phyloP scores from a whole-genome alignment of 2,888 invertebrate species.

The Diadegma fenestrale region DNA sequence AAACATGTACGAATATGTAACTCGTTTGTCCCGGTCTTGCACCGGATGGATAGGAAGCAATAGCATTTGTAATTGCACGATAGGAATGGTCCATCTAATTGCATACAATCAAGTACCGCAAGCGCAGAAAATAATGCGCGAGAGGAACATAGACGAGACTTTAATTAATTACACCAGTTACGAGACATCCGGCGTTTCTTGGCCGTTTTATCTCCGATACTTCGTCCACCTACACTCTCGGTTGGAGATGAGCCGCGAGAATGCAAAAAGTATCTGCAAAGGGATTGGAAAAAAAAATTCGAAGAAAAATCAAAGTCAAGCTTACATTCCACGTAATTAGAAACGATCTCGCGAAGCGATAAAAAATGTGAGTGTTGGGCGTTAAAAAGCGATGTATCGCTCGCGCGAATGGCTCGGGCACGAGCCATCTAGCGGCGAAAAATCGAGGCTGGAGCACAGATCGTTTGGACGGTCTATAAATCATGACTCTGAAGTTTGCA shows the following conservation, averaged over 20 bases:
- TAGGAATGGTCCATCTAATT: constrained; percentile 75
- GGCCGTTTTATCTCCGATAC: constrained; percentile 68
- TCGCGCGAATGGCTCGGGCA: neutral
- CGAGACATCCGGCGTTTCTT: constrained; percentile 73
- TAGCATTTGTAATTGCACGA: constrained; percentile 74
- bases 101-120: constrained; percentile 76
- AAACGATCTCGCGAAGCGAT: neutral
- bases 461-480: neutral
- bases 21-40: constrained; percentile 21
- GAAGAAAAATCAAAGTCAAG: neutral
- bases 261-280: neutral
- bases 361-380: neutral
- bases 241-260: neutral
- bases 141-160: constrained; percentile 70
- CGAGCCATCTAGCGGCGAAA: constrained; percentile 18
- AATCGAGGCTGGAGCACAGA: neutral
- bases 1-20: constrained; percentile 6
- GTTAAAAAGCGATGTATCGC: neutral
- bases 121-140: constrained; percentile 74
- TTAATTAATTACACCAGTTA: constrained; percentile 76
- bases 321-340: neutral
- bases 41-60: constrained; percentile 72
- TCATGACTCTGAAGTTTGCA: too few relatives aligned
- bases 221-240: constrained; percentile 51
- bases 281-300: too few relatives aligned